Evolutionary conservation across 1,140 invertebrate genomes (phyloP).

Genomic region (Pomacea maculata): DNA sequence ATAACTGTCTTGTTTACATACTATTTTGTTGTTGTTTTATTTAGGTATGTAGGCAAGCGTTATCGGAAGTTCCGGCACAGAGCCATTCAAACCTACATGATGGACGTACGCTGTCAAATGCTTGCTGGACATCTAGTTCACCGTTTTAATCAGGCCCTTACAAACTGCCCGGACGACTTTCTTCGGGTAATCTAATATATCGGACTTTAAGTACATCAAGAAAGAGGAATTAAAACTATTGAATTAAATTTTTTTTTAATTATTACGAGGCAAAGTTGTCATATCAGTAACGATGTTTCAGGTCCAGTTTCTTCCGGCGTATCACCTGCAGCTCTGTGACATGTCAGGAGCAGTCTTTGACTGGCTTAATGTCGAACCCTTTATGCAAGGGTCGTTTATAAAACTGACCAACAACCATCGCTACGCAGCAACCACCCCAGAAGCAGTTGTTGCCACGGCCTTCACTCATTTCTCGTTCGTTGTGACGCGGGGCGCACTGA

Average conservation of each 20-base stretch:
- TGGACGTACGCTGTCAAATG: constrained; percentile 31
- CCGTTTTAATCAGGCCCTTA: constrained; percentile 28
- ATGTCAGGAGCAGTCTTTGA: constrained; percentile 16
- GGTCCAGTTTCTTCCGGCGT: constrained; percentile 31
- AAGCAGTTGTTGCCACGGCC: constrained; percentile 18
- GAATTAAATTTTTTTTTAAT: no score
- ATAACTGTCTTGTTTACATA: neutral
- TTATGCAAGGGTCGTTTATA: constrained; percentile 25
- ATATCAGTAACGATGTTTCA: neutral
- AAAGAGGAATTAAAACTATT: no score
- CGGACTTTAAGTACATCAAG: no score
- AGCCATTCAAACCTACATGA: constrained; percentile 16
- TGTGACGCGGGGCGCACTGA: constrained; percentile 17
- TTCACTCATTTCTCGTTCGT: constrained; percentile 34
- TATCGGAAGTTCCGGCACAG: constrained; percentile 22
- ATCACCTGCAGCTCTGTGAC: constrained; percentile 25
- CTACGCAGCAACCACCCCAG: constrained; percentile 10
- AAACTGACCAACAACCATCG: constrained; percentile 34
- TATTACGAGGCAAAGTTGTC: no score
- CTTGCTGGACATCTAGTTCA: constrained; percentile 26
- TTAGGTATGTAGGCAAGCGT: constrained; percentile 34
- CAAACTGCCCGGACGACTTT: constrained; percentile 16
- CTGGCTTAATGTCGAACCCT: constrained; percentile 36
- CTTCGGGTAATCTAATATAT: neutral
- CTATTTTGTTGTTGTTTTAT: neutral